A percentile compares a stretch with the other conserved stretches of the same genome.
Evolutionary conservation across 2,888 invertebrate genomes (phyloP).

Genomic region (Idaea aversata): DNA sequence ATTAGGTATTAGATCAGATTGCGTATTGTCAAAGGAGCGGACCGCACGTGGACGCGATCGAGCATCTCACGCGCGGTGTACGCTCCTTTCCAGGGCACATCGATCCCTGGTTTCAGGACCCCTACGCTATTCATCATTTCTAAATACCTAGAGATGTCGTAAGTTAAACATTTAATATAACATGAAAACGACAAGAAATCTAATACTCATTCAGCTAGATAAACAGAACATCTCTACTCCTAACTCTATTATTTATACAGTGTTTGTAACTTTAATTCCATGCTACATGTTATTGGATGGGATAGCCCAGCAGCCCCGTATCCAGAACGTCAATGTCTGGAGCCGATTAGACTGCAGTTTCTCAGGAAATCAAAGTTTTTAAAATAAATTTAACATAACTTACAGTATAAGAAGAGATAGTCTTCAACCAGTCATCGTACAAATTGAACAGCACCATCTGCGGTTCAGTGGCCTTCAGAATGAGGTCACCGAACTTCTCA

Average conservation of each 20-base stretch:
- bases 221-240: too few relatives aligned
- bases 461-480: slow-evolving; percentile 99
- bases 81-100: slow-evolving; percentile 68
- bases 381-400: slow-evolving; percentile 33
- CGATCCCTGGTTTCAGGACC: slow-evolving; percentile 73
- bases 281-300: too few relatives aligned
- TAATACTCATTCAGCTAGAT: too few relatives aligned
- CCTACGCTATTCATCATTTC: slow-evolving; percentile 74
- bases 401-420: slow-evolving; percentile 98
- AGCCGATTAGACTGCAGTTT: too few relatives aligned
- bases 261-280: too few relatives aligned
- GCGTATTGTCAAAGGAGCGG: slow-evolving; percentile 54
- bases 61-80: slow-evolving; percentile 34
- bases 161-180: too few relatives aligned
- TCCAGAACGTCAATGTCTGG: too few relatives aligned
- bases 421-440: slow-evolving; percentile 99
- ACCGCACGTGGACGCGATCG: slow-evolving; percentile 45
- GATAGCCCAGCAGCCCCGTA: too few relatives aligned
- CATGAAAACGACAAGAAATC: too few relatives aligned
- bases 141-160: slow-evolving; percentile 17
- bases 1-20: slow-evolving; percentile 48
- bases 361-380: too few relatives aligned
- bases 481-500: slow-evolving; percentile 99
- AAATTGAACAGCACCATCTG: slow-evolving; percentile 99
- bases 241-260: too few relatives aligned